Conservation (phyloP, 2,113 vertebrate species). For the Oreochromis spilurus region DNA sequence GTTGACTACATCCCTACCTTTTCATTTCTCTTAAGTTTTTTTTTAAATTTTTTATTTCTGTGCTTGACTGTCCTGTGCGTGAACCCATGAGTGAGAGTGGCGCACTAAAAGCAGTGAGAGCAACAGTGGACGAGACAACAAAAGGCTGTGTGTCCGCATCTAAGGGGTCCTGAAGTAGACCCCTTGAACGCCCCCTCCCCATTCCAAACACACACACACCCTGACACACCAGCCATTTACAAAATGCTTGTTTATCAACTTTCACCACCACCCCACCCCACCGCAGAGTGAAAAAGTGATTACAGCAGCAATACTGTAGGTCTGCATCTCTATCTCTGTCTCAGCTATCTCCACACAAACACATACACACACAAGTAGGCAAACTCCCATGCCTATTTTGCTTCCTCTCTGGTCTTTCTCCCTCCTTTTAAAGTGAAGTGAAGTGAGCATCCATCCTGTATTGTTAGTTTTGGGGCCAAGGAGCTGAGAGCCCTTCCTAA, state of each 20-base stretch:
- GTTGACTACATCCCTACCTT: not conserved
- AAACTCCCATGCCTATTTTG: not conserved
- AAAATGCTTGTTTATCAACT: constrained; percentile 76
- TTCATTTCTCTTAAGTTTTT: not conserved
- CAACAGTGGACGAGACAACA: constrained; percentile 21
- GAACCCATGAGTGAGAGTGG: not conserved
- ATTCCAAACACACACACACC: not conserved
- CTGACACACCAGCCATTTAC: constrained; percentile 39
- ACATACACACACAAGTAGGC: not conserved
- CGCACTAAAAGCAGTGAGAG: not conserved
- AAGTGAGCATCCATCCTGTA: constrained; percentile 26
- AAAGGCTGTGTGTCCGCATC: constrained; percentile 24
- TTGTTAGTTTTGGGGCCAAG: constrained; percentile 15
- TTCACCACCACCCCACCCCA: constrained; percentile 9
- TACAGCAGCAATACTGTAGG: constrained; percentile 60
- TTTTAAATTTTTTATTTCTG: not conserved
- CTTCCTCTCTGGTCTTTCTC: not conserved
- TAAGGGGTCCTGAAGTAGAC: not conserved
- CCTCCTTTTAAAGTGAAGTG: constrained; percentile 17
- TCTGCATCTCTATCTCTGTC: constrained; percentile 46
- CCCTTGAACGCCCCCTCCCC: not conserved
- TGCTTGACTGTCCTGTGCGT: not conserved
- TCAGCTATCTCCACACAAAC: constrained; percentile 1
- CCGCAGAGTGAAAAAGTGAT: constrained; percentile 52
- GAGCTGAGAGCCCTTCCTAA: constrained; percentile 22